Percentiles rank a stretch among this genome's conserved stretches.
These are phyloP conservation scores for Eristalis pertinax DNA, from an alignment of 2,888 invertebrate genomes.

Conservation along the genomic window DNA sequence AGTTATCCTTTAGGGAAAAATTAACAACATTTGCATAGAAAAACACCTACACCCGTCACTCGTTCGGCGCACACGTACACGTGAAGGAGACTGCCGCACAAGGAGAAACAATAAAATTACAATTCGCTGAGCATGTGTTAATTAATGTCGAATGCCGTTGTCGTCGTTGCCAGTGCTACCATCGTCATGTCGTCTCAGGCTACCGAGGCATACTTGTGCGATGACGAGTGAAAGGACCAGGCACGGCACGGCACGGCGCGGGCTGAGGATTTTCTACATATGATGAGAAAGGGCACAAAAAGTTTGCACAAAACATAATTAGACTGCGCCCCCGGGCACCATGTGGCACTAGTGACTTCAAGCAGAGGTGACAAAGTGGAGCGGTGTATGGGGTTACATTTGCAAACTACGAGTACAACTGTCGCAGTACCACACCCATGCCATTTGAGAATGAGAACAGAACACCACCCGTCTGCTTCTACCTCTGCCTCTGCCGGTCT, in stretches of 20 bases:
- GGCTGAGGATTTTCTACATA: background rate
- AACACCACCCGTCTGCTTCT: background rate
- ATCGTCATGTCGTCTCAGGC: slow-evolving; percentile 72
- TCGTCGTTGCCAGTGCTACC: slow-evolving; percentile 40
- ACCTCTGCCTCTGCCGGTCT: too few relatives aligned
- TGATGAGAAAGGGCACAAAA: slow-evolving; percentile 28
- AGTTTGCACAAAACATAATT: slow-evolving; percentile 64
- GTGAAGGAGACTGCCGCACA: slow-evolving; percentile 5
- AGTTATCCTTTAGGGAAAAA: slow-evolving; percentile 64
- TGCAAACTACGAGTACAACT: slow-evolving; percentile 37
- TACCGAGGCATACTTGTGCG: slow-evolving; percentile 13
- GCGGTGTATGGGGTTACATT: slow-evolving; percentile 45
- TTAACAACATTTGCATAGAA: slow-evolving; percentile 69
- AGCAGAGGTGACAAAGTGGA: slow-evolving; percentile 19
- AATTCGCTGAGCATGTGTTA: slow-evolving; percentile 80
- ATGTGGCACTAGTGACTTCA: background rate
- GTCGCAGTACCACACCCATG: slow-evolving; percentile 12
- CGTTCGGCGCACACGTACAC: background rate
- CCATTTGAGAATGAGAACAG: background rate
- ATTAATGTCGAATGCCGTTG: slow-evolving; percentile 77
- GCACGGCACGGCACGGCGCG: background rate
- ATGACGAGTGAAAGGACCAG: background rate
- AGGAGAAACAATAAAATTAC: slow-evolving; percentile 78
- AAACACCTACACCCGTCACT: slow-evolving; percentile 17
- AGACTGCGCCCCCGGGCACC: slow-evolving; percentile 55